These are phyloP conservation scores for Prionace glauca DNA, from an alignment of 2,797 vertebrate genomes.

Conservation along the genomic window DNA sequence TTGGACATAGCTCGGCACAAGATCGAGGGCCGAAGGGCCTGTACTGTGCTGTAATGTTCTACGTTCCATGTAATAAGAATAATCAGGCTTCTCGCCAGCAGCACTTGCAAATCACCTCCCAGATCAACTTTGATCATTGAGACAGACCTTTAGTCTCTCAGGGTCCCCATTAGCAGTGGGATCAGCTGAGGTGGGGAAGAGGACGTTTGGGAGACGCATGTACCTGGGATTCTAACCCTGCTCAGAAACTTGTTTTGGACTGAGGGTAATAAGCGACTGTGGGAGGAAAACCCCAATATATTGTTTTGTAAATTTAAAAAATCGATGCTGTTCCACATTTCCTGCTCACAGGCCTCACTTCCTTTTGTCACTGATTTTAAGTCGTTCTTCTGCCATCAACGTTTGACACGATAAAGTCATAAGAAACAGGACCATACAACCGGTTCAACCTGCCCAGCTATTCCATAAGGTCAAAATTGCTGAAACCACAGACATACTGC, in stretches of 20 bases:
- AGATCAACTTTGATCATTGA: not conserved
- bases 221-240: not conserved
- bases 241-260: not conserved
- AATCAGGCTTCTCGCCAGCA: no score
- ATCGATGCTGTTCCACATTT: not conserved
- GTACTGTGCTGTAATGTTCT: no score
- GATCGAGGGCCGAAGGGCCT: no score
- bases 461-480: not conserved
- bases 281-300: not conserved
- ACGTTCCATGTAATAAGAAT: no score
- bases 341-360: not conserved
- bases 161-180: not conserved
- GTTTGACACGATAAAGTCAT: not conserved
- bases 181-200: not conserved
- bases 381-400: not conserved
- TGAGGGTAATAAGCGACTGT: not conserved
- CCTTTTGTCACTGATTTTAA: not conserved
- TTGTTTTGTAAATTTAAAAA: not conserved
- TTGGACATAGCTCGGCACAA: no score
- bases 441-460: not conserved
- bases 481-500: not conserved
- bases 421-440: not conserved
- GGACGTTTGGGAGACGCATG: not conserved
- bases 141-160: not conserved
- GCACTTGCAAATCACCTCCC: not conserved